phyloP scores from a whole-genome alignment of 2,797 vertebrate genomes.

The Sebastes vulpes region DNA sequence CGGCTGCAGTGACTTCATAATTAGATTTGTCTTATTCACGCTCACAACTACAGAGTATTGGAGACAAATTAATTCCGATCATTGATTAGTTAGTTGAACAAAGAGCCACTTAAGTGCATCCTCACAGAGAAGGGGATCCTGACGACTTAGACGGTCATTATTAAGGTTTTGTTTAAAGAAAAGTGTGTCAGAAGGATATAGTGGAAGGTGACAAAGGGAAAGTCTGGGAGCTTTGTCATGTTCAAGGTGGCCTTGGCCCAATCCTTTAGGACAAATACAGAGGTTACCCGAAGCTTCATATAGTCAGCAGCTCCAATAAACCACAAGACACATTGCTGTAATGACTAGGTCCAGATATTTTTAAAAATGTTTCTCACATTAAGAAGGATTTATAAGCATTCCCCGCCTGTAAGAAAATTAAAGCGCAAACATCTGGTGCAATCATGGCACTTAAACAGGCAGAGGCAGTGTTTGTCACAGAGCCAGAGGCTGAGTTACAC shows the following conservation, averaged over 20 bases:
- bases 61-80: constrained; percentile 39
- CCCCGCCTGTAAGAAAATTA: not conserved
- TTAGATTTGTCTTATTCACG: constrained; percentile 47
- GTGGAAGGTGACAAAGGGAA: constrained; percentile 38
- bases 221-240: constrained; percentile 53
- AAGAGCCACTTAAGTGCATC: constrained; percentile 25
- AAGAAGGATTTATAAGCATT: constrained; percentile 4
- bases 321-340: not conserved
- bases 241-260: constrained; percentile 43
- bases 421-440: constrained; percentile 36
- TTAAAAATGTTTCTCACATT: not conserved
- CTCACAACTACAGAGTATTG: constrained; percentile 26
- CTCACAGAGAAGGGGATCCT: not conserved
- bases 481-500: constrained; percentile 9
- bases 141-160: constrained; percentile 5
- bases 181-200: constrained; percentile 26
- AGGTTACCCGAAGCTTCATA: constrained; percentile 23
- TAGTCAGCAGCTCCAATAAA: constrained; percentile 24
- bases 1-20: constrained; percentile 52
- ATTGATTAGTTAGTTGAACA: constrained; percentile 49
- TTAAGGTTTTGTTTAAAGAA: constrained; percentile 39
- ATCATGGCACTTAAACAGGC: constrained; percentile 24
- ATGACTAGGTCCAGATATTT: constrained; percentile 17
- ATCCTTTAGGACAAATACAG: constrained; percentile 37
- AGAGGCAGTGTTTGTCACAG: constrained; percentile 39